phyloP scores from a whole-genome alignment of 2,797 vertebrate genomes.

The Anabacerthia variegaticeps region DNA sequence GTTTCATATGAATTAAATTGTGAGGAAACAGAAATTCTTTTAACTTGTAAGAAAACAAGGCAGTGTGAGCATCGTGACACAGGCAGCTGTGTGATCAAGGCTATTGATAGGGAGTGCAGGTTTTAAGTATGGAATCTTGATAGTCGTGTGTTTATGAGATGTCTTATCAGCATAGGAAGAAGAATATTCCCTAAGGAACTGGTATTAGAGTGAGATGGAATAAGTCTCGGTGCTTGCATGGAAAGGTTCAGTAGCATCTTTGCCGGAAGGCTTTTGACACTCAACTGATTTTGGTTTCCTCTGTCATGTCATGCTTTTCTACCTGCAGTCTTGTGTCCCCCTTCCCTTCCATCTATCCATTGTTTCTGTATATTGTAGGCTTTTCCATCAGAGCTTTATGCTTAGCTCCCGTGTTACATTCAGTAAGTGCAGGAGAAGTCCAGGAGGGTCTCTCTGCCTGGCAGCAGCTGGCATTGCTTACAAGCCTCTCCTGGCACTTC shows the following conservation, averaged over 20 bases:
- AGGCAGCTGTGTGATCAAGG: neutral
- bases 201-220: neutral
- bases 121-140: neutral
- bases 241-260: neutral
- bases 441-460: neutral
- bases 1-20: constrained; percentile 62
- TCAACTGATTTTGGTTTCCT: neutral
- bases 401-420: neutral
- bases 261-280: neutral
- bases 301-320: neutral
- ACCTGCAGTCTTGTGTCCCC: neutral
- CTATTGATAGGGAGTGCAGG: neutral
- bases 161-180: neutral
- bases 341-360: neutral
- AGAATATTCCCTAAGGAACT: neutral
- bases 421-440: neutral
- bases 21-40: constrained; percentile 50
- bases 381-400: neutral
- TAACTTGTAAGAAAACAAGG: constrained; percentile 42
- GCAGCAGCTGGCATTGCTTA: neutral
- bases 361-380: neutral
- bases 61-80: neutral
- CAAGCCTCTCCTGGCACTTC: neutral
- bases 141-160: neutral
- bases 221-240: neutral